Percentiles rank a stretch among this genome's conserved stretches.
phyloP scores from a whole-genome alignment of 2,113 vertebrate genomes.

The Ictalurus punctatus region DNA sequence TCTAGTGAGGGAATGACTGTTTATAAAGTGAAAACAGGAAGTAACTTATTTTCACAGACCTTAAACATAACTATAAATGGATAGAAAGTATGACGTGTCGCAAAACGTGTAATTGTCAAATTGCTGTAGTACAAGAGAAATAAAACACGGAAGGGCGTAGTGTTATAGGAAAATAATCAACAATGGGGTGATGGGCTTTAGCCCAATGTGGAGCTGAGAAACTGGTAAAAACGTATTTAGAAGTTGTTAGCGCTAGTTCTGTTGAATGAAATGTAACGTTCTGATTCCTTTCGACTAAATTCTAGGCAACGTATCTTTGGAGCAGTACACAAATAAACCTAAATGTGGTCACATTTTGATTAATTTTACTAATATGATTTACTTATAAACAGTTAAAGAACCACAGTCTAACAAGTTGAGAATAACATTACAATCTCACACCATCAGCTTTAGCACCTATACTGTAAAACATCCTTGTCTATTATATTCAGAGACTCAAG shows the following conservation, averaged over 20 bases:
- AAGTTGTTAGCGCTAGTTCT: background rate
- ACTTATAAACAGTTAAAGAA: background rate
- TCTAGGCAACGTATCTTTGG: background rate
- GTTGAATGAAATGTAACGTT: background rate
- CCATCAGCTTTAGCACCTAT: conserved; percentile 36
- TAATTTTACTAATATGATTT: background rate
- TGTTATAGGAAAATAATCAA: background rate
- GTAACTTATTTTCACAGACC: background rate
- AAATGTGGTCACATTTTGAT: background rate
- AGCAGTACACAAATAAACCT: background rate
- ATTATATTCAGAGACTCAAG: conserved; percentile 28
- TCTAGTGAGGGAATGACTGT: background rate
- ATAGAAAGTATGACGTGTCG: background rate
- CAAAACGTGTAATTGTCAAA: background rate
- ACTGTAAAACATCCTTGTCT: conserved; percentile 21
- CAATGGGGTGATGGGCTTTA: background rate
- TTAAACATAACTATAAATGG: background rate
- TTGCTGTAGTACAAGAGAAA: background rate
- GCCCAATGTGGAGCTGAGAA: background rate
- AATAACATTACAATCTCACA: conserved; percentile 31
- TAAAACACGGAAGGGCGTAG: background rate
- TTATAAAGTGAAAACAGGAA: background rate
- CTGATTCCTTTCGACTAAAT: background rate
- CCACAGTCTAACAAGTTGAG: background rate
- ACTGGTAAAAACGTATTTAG: background rate